phyloP scores from a whole-genome alignment of 2,888 invertebrate genomes.

The Zygothrica quintamaculata region DNA sequence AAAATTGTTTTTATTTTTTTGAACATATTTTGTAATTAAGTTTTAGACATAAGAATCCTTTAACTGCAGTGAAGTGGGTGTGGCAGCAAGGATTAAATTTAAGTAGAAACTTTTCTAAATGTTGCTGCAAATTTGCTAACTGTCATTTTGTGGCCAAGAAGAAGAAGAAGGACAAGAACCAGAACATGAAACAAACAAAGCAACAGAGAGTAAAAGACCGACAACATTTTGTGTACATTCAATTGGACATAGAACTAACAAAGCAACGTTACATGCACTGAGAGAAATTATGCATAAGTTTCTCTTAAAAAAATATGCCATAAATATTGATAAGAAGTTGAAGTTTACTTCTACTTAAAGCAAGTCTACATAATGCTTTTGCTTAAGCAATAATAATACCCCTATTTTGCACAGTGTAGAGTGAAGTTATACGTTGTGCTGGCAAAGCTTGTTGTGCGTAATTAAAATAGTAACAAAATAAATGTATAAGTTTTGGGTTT shows the following conservation, averaged over 20 bases:
- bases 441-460: constrained; percentile 29
- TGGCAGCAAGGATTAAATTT: not conserved
- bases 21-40: constrained; percentile 45
- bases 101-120: constrained; percentile 43
- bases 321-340: too few relatives aligned
- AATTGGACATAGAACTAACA: constrained; percentile 36
- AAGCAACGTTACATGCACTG: constrained; percentile 29
- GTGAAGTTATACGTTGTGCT: constrained; percentile 14
- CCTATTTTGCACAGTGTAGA: constrained; percentile 26
- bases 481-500: constrained; percentile 16
- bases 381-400: too few relatives aligned
- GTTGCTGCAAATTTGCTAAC: constrained; percentile 57
- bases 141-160: constrained; percentile 58
- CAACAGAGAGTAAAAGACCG: constrained; percentile 22
- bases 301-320: too few relatives aligned
- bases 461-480: constrained; percentile 46
- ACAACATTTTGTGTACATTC: constrained; percentile 35
- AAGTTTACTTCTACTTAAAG: too few relatives aligned
- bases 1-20: constrained; percentile 4
- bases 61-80: constrained; percentile 3
- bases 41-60: constrained; percentile 15
- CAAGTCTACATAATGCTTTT: too few relatives aligned
- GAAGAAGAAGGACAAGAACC: constrained; percentile 17
- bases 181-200: constrained; percentile 10
- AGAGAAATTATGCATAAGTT: constrained; percentile 2